Conservation (phyloP, 2,797 vertebrate genomes). For the Lutjanus campechanus region DNA sequence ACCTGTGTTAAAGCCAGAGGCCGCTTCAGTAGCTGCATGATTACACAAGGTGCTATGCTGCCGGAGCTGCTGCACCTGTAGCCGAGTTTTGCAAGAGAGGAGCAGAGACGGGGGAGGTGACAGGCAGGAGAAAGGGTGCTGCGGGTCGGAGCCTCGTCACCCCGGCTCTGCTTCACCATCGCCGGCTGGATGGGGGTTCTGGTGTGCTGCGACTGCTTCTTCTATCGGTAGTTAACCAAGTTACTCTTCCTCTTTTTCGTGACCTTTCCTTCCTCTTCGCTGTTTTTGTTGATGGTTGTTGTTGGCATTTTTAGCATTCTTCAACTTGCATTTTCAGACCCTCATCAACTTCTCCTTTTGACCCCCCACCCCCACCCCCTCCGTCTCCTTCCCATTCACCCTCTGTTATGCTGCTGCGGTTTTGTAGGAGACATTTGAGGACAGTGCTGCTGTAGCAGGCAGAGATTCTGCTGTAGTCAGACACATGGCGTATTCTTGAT, state of each 20-base stretch:
- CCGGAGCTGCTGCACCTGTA: constrained; percentile 79
- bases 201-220: constrained; percentile 91
- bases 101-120: constrained; percentile 47
- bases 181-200: constrained; percentile 87
- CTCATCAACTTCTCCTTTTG: constrained; percentile 14
- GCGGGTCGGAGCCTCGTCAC: constrained; percentile 52
- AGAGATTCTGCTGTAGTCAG: constrained; percentile 78
- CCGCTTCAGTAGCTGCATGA: constrained; percentile 11
- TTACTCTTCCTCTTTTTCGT: background rate
- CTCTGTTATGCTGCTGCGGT: constrained; percentile 67
- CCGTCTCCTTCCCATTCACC: constrained; percentile 20
- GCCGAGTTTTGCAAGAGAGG: constrained; percentile 43
- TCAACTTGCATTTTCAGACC: constrained; percentile 13
- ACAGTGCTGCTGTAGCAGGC: constrained; percentile 72
- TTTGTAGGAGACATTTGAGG: constrained; percentile 78
- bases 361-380: background rate
- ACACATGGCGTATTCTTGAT: constrained; percentile 53
- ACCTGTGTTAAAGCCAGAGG: constrained; percentile 20
- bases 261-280: constrained; percentile 23
- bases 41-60: constrained; percentile 48
- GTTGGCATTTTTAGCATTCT: constrained; percentile 6
- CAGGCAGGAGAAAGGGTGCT: constrained; percentile 39
- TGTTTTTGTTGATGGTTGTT: constrained; percentile 19
- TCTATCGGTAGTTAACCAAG: constrained; percentile 86
- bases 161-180: constrained; percentile 53